phyloP scores from a whole-genome alignment of 2,113 vertebrate genomes.

The Platysteira castanea region DNA sequence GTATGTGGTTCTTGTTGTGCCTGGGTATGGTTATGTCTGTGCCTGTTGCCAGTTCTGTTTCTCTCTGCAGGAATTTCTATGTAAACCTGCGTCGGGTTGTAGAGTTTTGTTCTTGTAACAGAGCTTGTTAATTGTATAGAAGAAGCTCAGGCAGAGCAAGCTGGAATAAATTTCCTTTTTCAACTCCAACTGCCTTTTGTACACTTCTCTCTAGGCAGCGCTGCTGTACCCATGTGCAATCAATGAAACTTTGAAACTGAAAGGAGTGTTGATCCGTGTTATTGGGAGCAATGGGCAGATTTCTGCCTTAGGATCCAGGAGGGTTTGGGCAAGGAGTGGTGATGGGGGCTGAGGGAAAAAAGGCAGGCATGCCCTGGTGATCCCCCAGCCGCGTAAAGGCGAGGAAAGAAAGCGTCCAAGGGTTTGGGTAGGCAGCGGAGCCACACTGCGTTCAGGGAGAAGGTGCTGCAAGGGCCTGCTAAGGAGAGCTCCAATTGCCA shows the following conservation, averaged over 20 bases:
- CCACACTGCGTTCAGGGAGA: too few relatives aligned
- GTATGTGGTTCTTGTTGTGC: accelerated
- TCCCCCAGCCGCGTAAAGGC: background rate
- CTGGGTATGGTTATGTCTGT: too few relatives aligned
- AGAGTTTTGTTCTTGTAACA: background rate
- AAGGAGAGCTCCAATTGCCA: background rate
- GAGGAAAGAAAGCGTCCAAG: background rate
- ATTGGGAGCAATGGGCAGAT: background rate
- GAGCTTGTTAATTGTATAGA: background rate
- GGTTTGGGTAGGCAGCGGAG: background rate
- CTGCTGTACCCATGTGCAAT: accelerated
- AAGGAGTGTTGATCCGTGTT: accelerated
- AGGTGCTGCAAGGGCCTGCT: background rate
- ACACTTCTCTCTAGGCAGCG: too few relatives aligned
- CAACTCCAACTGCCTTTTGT: background rate
- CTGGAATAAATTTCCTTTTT: background rate
- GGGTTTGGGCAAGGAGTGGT: background rate
- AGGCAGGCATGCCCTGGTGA: background rate
- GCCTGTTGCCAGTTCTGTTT: background rate
- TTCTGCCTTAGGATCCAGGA: background rate
- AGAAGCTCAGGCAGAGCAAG: accelerated
- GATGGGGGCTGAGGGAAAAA: background rate
- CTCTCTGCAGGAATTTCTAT: background rate
- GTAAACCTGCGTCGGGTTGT: background rate
- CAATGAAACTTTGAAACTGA: background rate